A percentile compares a stretch with the other conserved stretches of the same genome.
phyloP scores from a whole-genome alignment of 2,888 invertebrate genomes.

The Petrolisthes manimaculis region DNA sequence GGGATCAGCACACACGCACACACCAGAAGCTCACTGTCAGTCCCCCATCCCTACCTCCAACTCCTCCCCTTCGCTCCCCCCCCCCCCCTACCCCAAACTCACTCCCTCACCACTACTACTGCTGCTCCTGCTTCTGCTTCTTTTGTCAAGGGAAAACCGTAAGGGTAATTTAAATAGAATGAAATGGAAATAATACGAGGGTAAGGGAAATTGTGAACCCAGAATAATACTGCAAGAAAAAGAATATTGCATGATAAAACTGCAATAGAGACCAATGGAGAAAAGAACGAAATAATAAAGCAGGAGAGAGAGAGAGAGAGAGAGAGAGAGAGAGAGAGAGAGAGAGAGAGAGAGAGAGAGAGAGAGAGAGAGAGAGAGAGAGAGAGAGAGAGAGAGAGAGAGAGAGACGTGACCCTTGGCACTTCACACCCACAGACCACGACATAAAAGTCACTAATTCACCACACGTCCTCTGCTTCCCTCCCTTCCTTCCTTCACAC shows the following conservation, averaged over 20 bases:
- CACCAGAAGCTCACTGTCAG: not conserved
- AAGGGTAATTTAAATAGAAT: too few species aligned
- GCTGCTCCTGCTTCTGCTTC: too few species aligned
- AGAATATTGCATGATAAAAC: too few species aligned
- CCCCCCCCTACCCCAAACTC: too few species aligned
- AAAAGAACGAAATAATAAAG: not conserved
- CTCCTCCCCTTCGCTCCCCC: too few species aligned
- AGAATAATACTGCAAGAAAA: too few species aligned
- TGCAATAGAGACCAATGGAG: too few species aligned
- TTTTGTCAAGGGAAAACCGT: too few species aligned
- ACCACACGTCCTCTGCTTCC: not conserved
- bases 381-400: not conserved
- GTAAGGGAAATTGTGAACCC: too few species aligned
- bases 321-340: not conserved
- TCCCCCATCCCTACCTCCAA: not conserved
- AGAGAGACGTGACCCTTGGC: slow-evolving; percentile 6
- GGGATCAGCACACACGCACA: not conserved
- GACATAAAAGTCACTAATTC: slow-evolving; percentile 9
- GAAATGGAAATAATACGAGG: not conserved
- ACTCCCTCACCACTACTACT: too few species aligned
- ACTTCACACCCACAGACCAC: slow-evolving; percentile 8
- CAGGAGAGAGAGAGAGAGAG: not conserved
- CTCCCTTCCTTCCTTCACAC: not conserved
- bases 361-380: not conserved
- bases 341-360: not conserved